These are phyloP conservation scores for Sebastes steindachneri DNA, from an alignment of 2,797 vertebrate genomes.

Conservation along the genomic window DNA sequence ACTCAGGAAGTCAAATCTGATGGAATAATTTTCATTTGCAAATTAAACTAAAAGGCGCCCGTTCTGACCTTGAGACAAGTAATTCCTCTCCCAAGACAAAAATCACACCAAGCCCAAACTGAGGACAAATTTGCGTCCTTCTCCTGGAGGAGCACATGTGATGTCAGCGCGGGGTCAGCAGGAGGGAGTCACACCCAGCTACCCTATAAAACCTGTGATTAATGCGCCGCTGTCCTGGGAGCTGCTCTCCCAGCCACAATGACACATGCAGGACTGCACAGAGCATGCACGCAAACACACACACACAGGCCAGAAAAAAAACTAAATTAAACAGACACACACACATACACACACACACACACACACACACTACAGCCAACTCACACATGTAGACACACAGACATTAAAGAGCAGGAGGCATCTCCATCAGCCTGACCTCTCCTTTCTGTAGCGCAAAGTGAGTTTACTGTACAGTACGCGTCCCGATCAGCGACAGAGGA, in stretches of 20 bases:
- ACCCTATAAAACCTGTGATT: conserved; percentile 79
- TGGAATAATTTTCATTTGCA: conserved; percentile 33
- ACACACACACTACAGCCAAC: neutral
- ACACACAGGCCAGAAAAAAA: neutral
- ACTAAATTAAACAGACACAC: too few species aligned
- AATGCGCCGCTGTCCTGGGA: conserved; percentile 74
- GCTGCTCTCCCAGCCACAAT: conserved; percentile 61
- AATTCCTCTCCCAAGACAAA: conserved; percentile 41
- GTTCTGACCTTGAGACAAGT: conserved; percentile 54
- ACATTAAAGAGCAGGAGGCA: neutral
- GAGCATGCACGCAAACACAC: conserved; percentile 19
- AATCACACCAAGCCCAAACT: conserved; percentile 37
- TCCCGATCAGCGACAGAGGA: conserved; percentile 6
- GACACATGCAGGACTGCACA: conserved; percentile 59
- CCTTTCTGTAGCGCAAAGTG: conserved; percentile 23
- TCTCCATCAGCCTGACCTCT: conserved; percentile 39
- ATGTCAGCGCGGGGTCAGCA: conserved; percentile 45
- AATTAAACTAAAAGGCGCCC: neutral
- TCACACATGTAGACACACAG: conserved; percentile 1
- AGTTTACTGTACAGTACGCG: conserved; percentile 17
- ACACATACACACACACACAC: neutral
- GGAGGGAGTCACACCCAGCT: conserved; percentile 67
- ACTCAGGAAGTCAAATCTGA: conserved; percentile 8
- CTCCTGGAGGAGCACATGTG: conserved; percentile 59
- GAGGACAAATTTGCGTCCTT: conserved; percentile 60